Conservation (phyloP, 2,797 vertebrate genomes). For the Avahi laniger region DNA sequence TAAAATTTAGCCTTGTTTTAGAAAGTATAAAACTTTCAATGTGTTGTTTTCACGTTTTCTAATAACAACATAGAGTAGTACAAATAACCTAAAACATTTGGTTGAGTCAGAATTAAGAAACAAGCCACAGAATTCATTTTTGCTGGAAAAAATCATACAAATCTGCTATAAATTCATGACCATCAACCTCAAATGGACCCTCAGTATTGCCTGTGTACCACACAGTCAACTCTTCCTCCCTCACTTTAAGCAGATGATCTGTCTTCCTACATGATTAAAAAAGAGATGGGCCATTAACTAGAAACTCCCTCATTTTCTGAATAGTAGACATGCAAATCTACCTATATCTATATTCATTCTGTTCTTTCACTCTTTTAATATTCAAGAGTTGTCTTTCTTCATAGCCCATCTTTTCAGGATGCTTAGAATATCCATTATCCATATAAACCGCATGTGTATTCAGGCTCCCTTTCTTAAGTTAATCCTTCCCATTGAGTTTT, state of each 20-base stretch:
- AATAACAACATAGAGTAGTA: not conserved
- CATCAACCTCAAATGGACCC: not conserved
- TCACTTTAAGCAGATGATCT: not conserved
- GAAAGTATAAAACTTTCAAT: not conserved
- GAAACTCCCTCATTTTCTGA: not conserved
- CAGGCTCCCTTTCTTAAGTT: not conserved
- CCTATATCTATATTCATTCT: not conserved
- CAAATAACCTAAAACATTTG: not conserved
- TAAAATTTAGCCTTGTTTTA: conserved; percentile 34
- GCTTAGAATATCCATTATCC: not conserved
- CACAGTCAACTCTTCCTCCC: not conserved
- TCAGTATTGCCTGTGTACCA: not conserved
- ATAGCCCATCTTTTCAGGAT: not conserved
- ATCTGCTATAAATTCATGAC: not conserved
- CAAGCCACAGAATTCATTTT: not conserved
- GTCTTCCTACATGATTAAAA: not conserved
- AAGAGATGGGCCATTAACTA: not conserved
- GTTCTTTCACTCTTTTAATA: not conserved
- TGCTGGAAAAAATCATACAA: not conserved
- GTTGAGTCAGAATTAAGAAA: conserved; percentile 1
- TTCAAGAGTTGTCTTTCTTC: not conserved
- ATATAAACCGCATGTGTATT: not conserved
- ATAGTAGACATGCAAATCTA: not conserved
- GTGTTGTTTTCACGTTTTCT: not conserved
- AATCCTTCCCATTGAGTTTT: not conserved